These are phyloP conservation scores for Fistularia tabacaria DNA, from an alignment of 2,797 vertebrate species.

Conservation along the genomic window DNA sequence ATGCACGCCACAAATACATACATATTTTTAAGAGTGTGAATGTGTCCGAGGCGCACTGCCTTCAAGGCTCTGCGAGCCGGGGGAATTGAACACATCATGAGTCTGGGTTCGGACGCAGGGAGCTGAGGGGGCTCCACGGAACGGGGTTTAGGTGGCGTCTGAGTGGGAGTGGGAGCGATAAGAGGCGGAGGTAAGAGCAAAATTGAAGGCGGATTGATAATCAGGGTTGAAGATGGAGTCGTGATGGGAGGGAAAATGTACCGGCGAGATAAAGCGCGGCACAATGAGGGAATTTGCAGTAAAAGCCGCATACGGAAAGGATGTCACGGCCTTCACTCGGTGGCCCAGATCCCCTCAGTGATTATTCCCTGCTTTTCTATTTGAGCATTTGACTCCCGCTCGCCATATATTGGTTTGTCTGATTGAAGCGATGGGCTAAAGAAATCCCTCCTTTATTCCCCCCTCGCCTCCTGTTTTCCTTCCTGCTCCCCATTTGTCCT, in stretches of 20 bases:
- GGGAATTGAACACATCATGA: too few species aligned
- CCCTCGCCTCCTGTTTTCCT: slow-evolving; percentile 7
- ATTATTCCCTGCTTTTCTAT: slow-evolving; percentile 8
- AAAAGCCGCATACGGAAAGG: slow-evolving; percentile 15
- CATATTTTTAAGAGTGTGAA: too few species aligned
- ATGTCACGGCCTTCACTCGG: slow-evolving; percentile 11
- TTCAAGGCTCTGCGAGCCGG: too few species aligned
- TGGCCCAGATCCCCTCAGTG: slow-evolving; percentile 16
- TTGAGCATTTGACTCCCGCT: slow-evolving; percentile 7
- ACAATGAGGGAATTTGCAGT: slow-evolving; percentile 9
- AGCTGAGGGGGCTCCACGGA: slow-evolving; percentile 34
- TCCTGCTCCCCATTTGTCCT: slow-evolving; percentile 51
- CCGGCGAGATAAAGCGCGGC: slow-evolving; percentile 31
- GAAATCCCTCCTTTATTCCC: slow-evolving; percentile 26
- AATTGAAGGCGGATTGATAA: slow-evolving; percentile 47
- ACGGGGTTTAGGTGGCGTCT: slow-evolving; percentile 19
- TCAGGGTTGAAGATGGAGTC: slow-evolving; percentile 44
- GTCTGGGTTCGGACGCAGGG: too few species aligned
- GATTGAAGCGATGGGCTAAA: slow-evolving; percentile 38
- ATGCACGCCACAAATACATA: too few species aligned
- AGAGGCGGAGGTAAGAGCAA: slow-evolving; percentile 21
- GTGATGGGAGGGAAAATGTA: slow-evolving; percentile 26
- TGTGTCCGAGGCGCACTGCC: too few species aligned
- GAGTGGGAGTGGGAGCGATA: slow-evolving; percentile 24
- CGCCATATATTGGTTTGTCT: slow-evolving; percentile 22